These are phyloP conservation scores for Procavia capensis DNA, from an alignment of 2,113 vertebrate species.

Conservation along the genomic window DNA sequence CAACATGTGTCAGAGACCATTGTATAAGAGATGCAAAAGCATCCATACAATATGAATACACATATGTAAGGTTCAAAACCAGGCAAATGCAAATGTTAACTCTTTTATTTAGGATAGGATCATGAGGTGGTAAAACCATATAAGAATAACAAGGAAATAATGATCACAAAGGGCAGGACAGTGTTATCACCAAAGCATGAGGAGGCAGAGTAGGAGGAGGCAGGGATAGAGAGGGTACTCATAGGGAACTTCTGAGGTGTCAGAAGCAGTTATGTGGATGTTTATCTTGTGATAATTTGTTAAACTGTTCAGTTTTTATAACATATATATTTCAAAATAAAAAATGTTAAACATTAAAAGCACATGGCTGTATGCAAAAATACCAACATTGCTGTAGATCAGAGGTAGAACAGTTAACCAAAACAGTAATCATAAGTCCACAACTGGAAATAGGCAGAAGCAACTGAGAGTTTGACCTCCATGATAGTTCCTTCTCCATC, in stretches of 20 bases:
- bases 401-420: neutral
- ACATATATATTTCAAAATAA: neutral
- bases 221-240: neutral
- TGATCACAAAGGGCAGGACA: neutral
- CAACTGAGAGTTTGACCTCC: neutral
- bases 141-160: neutral
- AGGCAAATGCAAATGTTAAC: neutral
- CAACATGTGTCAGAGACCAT: neutral
- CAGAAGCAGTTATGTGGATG: neutral
- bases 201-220: neutral
- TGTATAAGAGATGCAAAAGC: neutral
- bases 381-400: neutral
- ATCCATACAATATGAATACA: neutral
- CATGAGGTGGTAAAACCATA: neutral
- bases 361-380: neutral
- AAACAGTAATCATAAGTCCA: neutral
- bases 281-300: neutral
- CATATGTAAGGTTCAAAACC: conserved; percentile 9
- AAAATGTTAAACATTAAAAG: neutral
- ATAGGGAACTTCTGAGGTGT: neutral
- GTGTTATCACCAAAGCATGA: neutral
- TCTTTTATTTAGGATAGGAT: neutral
- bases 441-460: neutral
- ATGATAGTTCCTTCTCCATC: neutral
- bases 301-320: too few relatives aligned